These are phyloP conservation scores for Neotoxoptera formosana DNA, from an alignment of 1,140 invertebrate genomes.

Conservation along the genomic window DNA sequence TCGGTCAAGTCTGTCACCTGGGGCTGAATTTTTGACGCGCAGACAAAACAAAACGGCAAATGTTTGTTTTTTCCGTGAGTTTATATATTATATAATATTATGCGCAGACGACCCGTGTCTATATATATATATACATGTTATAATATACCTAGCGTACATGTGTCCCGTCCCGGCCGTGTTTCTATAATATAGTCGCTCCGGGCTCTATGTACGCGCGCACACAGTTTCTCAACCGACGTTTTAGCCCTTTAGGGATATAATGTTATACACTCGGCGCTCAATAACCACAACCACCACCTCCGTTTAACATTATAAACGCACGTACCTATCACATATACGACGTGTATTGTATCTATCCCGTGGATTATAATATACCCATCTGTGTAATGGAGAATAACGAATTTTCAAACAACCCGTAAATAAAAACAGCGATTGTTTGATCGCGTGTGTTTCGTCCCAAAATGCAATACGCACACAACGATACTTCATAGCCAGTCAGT, in stretches of 20 bases:
- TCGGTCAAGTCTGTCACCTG: neutral
- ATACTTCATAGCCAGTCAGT: neutral
- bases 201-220: neutral
- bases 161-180: no score
- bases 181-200: neutral
- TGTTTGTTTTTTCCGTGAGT: neutral
- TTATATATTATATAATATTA: neutral
- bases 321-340: neutral
- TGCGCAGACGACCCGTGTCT: neutral
- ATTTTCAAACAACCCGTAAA: neutral
- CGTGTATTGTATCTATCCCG: neutral
- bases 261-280: neutral
- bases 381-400: neutral
- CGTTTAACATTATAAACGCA: neutral
- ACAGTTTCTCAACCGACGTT: neutral
- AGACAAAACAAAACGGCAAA: neutral
- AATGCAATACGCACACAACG: neutral
- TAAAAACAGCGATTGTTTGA: neutral
- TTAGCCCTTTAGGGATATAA: conserved; percentile 3
- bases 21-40: neutral
- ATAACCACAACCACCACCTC: neutral
- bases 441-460: neutral
- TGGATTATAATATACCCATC: neutral
- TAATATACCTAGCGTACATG: neutral
- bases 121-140: neutral